Base-by-base conservation (phyloP, 1,140 invertebrate species). In the Cryptotermes secundus region DNA sequence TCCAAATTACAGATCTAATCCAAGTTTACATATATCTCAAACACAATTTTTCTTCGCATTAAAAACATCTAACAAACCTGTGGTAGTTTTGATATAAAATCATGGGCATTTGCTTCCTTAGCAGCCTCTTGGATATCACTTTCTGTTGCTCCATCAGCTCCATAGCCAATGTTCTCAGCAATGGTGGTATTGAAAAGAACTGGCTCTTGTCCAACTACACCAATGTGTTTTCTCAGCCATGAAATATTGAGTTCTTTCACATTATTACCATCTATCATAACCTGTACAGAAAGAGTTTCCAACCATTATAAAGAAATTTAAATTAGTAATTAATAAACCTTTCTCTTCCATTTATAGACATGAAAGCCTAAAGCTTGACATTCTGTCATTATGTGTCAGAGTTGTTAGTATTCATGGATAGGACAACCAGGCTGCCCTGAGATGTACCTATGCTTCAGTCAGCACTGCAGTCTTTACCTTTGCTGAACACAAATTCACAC, bases 41-140 rank as follows among this genome's bases (percentile, higher is more conserved):
- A 7, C 22, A 49, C 14, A 49, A 49, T 49, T 19, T 49, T 19
- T 49, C 45, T 49, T 49, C 3, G 16, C 22, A 49, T 19, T 49
- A 3, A 19, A 49, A 49, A 49, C 16, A 49, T 22, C 3, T 19
- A 12, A 38, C 35, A 82, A 34, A 92, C 92, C 86, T 91, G 84
- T 34, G 92, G 92, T 31, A 93, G 86, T 42, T 88, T 87, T 72
- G 88, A 88, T 49, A 93, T 92, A 85, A 93, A 93, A 81, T 91
- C 89, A 86, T 93, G 91, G 36, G 91, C 92, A 88, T 93, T 93
- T 0, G 93, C 92, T 83, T 87, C 87, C 38, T 86, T 87, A 10
- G 88, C 88, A 14, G 89, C 88, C 19, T 80, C 84, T 26, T 88
- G 84, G 22, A 89, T 87, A 79, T 90, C 88, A 35, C 91, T 89